Base-by-base conservation (phyloP, 1,140 invertebrate species). In the Brachionus rotundiformis region DNA sequence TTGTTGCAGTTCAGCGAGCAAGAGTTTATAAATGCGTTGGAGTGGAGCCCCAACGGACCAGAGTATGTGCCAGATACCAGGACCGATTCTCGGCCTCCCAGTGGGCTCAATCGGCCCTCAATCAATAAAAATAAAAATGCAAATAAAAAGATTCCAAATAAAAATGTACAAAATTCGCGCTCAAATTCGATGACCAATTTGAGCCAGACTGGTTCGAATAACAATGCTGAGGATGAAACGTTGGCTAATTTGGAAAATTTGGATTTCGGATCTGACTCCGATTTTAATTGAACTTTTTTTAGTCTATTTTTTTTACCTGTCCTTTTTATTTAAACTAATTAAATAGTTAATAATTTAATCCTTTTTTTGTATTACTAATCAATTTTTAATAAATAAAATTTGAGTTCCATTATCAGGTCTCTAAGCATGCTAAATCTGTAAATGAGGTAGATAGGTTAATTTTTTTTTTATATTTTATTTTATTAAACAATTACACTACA, bases 1-100 rank as follows among this genome's bases (percentile, higher is more conserved):
- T 86, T 88, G 86, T 82, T 89, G 41, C 85, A 87, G 68, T 89
- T 89, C 83, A 85, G 86, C 11, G 88, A 88, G 80, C 87, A 88
- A 71, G 87, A 88, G 73, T 88, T 88, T 86, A 84, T 88, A 1
- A 87, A 87, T 82, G 87, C 87, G n/a, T 81, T 88, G 16, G 87
- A 88, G 71, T 88, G 87, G 87, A 81, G 41, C 39, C 23, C 77
- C 1, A 39, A 16, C 10, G 49, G n/a, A 19, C 0, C 3, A 8
- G 68, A 71, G 36, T 16, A 27, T 16, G 33, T 16, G 31, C 33
- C 68, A 8, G 44, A 3, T 73, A 10, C 68, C 11, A 73, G 44
- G 29, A 39, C 63, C 0, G 19, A 27, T 33, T 68, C 63, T 0
- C 27, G 63, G 4, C 63, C 63, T 1, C 63, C 63, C 1, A 68